Base-by-base conservation (phyloP, 2,797 vertebrate genomes). In the Enteromius mattozi region DNA sequence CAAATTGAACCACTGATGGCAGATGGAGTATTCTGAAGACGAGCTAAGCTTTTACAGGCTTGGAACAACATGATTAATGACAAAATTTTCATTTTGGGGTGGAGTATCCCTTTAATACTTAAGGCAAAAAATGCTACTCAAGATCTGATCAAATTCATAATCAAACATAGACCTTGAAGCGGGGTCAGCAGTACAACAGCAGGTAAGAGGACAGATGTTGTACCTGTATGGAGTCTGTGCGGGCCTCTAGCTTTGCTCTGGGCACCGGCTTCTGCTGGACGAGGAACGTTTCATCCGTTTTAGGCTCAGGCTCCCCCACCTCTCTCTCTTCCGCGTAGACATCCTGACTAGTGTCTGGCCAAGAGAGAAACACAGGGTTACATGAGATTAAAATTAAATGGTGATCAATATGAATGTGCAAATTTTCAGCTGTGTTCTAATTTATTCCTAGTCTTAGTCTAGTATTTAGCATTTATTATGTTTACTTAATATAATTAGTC, bases 311-410 rank as follows among this genome's bases (percentile, higher is more conserved):
- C 56, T 94, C 93, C 35, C 95, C 96, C 10, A 95, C 95, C 90
- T 99, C 97, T 24, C 96, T 96, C 88, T 97, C 97, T 90, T 97
- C 97, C 66, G 92, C 91, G 27, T 95, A 96, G 71, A 91, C 92
- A 85, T 96, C 96, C 90, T 96, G 97, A 81, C 89, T 95, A 84
- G 94, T 87, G 61, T 95, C 96, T 95, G 93, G 90, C 33, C 6
- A 66, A 76, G 1, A 85, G 35, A 79, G 4, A 80, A 42, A 83
- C 13, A 86, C 21, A 24, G 6, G 9, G 13, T 10, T 69, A 16
- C 10, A 54, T 42, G 3, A 68, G 17, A 13, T 33, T 72, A 2
- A 17, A 19, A 27, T 17, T 3, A 47, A 47, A 27, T 19, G 6
- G 7, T 10, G 8, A 19, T 49, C 14, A 72, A 47, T 30, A 30